Percentiles rank a stretch among this genome's conserved stretches.
Conservation (phyloP, 2,797 vertebrate genomes). For the Cirrhinus molitorella region DNA sequence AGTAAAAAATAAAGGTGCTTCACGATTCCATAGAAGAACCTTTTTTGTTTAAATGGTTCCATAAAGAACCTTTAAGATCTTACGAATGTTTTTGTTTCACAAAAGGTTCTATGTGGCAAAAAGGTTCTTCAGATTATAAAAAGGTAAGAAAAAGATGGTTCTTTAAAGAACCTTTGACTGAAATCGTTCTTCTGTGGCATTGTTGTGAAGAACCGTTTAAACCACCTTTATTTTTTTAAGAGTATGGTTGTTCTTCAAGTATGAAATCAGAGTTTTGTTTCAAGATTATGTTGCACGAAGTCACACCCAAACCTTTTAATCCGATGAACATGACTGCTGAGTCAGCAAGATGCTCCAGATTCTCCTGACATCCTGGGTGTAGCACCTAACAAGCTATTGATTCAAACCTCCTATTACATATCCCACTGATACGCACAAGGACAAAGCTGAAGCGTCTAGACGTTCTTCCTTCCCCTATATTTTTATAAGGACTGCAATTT, state of each 20-base stretch:
- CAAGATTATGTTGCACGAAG: neutral
- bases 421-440: constrained; percentile 9
- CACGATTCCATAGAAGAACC: too few relatives aligned
- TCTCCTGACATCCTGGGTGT: constrained; percentile 19
- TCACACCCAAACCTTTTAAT: neutral
- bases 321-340: neutral
- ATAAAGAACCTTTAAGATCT: too few relatives aligned
- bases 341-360: constrained; percentile 12
- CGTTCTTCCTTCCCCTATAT: constrained; percentile 9
- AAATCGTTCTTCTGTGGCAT: too few relatives aligned
- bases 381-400: constrained; percentile 7
- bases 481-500: constrained; percentile 31
- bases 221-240: too few relatives aligned
- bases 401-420: constrained; percentile 12
- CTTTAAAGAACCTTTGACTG: too few relatives aligned
- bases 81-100: too few relatives aligned
- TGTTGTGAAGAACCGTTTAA: too few relatives aligned
- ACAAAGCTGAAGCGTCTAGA: constrained; percentile 33
- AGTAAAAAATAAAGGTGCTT: too few relatives aligned
- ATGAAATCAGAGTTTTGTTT: neutral
- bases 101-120: too few relatives aligned
- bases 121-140: too few relatives aligned
- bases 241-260: neutral
- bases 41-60: too few relatives aligned
- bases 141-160: too few relatives aligned